Base-by-base conservation (phyloP, 2,888 invertebrate species). In the Tricholauxania praeusta region DNA sequence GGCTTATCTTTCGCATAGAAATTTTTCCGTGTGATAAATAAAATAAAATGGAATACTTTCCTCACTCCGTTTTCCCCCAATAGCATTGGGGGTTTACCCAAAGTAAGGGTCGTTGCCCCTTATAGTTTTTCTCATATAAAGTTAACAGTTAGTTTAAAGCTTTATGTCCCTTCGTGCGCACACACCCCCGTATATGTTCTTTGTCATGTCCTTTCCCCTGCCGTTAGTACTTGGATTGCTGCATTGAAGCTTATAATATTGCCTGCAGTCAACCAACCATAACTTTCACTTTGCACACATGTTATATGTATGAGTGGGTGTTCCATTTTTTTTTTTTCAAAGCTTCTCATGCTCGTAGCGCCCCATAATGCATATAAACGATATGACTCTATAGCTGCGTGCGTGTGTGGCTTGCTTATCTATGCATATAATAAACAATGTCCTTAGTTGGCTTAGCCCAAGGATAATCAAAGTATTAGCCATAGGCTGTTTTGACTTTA, bases 381-480 rank as follows among this genome's bases (percentile, higher is more conserved):
- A 55, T 10, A 55, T n/a, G n/a, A 28, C 57, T 17, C 22, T 57
- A 28, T 12, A 17, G 57, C 39, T 28, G 22, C 12, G 28, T 19
- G 53, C 32, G 19, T 53, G 57, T 51, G 5, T 70, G 65, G 32
- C 65, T 64, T 67, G 55, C 14, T 48, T 65, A 48, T 49, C 60
- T 51, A 49, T 70, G 67, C 67, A 67, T 72, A 60, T 57, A 72
- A 72, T 74, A 70, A 74, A 74, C 72, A 63, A 59, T 72, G 52
- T 59, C 62, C 66, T 67, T 49, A 39, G 55, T 17, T 39, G 66
- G 67, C 70, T 72, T 65, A 74, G 74, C 67, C 55, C 19, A 22
- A 67, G 72, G 67, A 74, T 74, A 74, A 72, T 62, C 74, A 71
- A 60, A 72, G 74, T 52, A 28, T 72, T 72, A 72, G 72, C 72